Percentiles rank a stretch among this genome's conserved stretches.
Evolutionary conservation across 2,888 invertebrate species (phyloP).

Genomic region (Lasioglossum zephyrum): DNA sequence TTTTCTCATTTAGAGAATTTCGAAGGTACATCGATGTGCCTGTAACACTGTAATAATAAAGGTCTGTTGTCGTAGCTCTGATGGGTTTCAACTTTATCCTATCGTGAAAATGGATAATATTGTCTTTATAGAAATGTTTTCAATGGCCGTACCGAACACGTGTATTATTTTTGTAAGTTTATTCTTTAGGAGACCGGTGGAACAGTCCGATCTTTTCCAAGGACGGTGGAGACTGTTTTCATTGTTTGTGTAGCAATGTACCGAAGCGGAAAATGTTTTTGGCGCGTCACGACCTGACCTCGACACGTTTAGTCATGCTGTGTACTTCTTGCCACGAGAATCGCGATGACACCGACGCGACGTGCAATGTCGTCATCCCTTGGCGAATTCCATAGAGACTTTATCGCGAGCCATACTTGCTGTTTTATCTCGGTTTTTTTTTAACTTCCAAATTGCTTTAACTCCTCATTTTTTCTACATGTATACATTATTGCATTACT

Average conservation of each 20-base stretch:
- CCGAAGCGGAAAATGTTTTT: constrained; percentile 46
- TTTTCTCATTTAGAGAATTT: not conserved
- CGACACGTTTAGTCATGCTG: constrained; percentile 47
- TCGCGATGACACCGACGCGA: constrained; percentile 2
- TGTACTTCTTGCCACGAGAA: constrained; percentile 23
- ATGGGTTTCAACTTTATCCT: not conserved
- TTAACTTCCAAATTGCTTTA: not conserved
- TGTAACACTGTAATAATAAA: not conserved
- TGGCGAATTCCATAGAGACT: not conserved
- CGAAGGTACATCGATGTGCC: not conserved
- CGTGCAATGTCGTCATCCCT: not conserved
- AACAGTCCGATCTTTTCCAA: not conserved
- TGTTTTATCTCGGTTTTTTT: not conserved
- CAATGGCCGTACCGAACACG: not conserved
- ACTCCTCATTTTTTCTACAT: not conserved
- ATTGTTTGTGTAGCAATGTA: constrained; percentile 16
- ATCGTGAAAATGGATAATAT: not conserved
- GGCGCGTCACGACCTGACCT: constrained; percentile 45
- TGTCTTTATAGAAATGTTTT: not conserved
- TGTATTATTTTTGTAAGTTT: constrained; percentile 9
- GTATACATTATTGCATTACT: not conserved
- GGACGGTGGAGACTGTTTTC: not conserved
- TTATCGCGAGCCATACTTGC: not conserved
- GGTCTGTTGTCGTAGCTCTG: constrained; percentile 3
- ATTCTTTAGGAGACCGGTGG: not conserved